Base-by-base conservation (phyloP, 2,113 vertebrate species). In the Chamaea fasciata region DNA sequence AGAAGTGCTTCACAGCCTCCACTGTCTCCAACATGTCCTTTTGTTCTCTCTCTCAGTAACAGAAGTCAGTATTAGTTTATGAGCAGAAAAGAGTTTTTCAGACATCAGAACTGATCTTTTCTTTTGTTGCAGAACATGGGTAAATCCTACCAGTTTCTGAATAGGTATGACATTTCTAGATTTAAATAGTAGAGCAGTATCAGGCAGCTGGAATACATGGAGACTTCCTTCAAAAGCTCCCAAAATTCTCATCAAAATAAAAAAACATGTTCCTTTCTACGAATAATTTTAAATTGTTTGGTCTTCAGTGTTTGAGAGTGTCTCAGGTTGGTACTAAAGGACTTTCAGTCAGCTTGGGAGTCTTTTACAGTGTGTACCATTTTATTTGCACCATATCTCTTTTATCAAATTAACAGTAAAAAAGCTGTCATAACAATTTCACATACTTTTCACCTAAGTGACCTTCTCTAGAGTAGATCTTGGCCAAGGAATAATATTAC, bases 331-430 rank as follows among this genome's bases (percentile, higher is more conserved):
- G 49, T 78, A 27, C 76, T 81, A 69, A 64, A 95, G n/a, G 52
- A 65, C 53, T 92, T 86, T 67, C 42, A 78, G 57, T 52, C 84
- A 91, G 30, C 3, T 3, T 50, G 64, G 69, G 79, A 93, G 62
- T 35, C 15, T 86, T 93, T 93, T 83, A 56, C 28, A 70, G 13
- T 35, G 30, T 46, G 65, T 63, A 46, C 55, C 47, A n/a, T 89
- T 96, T 95, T 92, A 95, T 92, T 92, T 95, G 35, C 15, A 39
- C 68, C 28, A 8, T 88, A 92, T 80, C 57, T 95, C 85, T 93
- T 75, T 80, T 68, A 94, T 95, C 59, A 95, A 93, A 96, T 96
- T 95, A 96, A 89, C 80, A 87, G 88, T 87, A 91, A 91, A 80
- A 96, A 87, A 80, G 50, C 88, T 92, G 77, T 83, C 93, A 92